Conservation (phyloP, 2,888 invertebrate species). For the Chrysolina oricalcia region DNA sequence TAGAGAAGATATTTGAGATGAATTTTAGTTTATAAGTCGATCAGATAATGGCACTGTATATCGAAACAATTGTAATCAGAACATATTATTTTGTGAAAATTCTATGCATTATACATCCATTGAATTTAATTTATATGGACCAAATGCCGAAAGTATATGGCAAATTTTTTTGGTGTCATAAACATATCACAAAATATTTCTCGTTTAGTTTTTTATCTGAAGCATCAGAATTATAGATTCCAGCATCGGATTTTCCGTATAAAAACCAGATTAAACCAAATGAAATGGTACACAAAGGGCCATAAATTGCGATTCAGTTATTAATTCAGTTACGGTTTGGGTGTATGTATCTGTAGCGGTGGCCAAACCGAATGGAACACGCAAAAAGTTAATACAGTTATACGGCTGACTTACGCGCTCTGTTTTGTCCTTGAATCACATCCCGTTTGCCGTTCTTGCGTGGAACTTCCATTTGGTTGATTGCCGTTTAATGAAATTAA, state of each 20-base stretch:
- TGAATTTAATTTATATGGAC: no score
- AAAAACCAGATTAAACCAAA: conserved; percentile 48
- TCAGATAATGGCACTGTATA: no score
- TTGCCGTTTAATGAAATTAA: conserved; percentile 18
- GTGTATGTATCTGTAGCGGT: conserved; percentile 3
- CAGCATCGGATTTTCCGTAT: conserved; percentile 2
- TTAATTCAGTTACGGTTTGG: conserved; percentile 47
- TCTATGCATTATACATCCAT: no score
- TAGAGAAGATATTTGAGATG: no score
- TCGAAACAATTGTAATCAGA: no score
- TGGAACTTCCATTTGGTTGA: conserved; percentile 4
- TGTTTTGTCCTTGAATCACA: conserved; percentile 13
- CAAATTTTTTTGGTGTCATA: no score
- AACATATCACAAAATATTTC: no score
- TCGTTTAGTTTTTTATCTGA: conserved; percentile 32
- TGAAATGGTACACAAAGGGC: conserved; percentile 44
- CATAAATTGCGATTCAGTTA: conserved; percentile 49
- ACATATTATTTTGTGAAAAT: no score
- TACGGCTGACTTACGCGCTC: conserved; percentile 17
- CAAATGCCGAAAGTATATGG: no score
- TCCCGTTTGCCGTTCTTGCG: conserved; percentile 8
- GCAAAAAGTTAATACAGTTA: conserved; percentile 32
- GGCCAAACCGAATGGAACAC: conserved; percentile 2
- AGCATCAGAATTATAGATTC: conserved; percentile 37
- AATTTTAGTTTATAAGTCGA: no score